Percentiles rank a stretch among this genome's conserved stretches.
phyloP scores from a whole-genome alignment of 2,113 vertebrate species.

The Eolophus roseicapilla region DNA sequence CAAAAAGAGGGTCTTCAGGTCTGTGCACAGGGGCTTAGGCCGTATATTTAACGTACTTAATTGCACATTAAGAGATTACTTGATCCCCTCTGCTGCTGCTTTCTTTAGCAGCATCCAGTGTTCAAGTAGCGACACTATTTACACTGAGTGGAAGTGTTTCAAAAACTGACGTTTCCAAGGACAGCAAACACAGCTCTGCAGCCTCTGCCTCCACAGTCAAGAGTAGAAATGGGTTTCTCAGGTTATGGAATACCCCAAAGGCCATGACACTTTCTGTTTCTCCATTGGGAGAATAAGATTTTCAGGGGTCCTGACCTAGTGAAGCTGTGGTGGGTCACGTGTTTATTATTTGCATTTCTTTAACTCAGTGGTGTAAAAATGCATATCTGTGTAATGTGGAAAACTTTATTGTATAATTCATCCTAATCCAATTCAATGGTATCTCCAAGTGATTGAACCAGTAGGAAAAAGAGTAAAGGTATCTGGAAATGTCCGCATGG shows the following conservation, averaged over 20 bases:
- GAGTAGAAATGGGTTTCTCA: background rate
- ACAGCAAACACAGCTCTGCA: background rate
- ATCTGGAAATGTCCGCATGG: background rate
- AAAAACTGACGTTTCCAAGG: background rate
- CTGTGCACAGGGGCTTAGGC: background rate
- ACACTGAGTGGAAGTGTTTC: background rate
- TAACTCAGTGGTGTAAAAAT: background rate
- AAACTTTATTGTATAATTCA: background rate
- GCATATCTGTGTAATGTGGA: background rate
- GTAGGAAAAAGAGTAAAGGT: background rate
- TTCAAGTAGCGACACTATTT: background rate
- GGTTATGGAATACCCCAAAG: background rate
- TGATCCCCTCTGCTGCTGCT: background rate
- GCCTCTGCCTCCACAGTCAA: background rate
- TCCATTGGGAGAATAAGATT: accelerated
- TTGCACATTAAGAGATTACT: background rate
- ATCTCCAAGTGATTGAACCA: background rate
- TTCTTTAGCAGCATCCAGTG: background rate
- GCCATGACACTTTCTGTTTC: no score
- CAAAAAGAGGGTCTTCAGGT: background rate
- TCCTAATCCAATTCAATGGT: background rate
- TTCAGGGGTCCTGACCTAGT: background rate
- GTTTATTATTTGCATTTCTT: background rate
- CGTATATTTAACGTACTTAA: background rate
- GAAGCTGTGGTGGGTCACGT: background rate